Evolutionary conservation across 1,140 invertebrate species (phyloP).

Genomic region (Druon quercuslanigerum): DNA sequence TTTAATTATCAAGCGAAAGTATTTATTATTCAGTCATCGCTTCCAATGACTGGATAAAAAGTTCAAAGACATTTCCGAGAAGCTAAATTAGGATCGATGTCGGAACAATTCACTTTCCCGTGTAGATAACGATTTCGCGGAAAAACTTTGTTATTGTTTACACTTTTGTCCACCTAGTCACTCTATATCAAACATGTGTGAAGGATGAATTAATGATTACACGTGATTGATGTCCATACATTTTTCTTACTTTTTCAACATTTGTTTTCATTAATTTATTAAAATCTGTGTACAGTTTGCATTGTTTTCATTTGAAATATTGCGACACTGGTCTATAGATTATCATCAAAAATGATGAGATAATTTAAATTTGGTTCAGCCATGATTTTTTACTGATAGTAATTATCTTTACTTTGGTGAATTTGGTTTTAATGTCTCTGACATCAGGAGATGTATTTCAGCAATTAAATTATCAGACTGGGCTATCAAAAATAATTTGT

Average conservation of each 20-base stretch:
- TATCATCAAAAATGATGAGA: no score
- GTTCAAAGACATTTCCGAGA: conserved; percentile 23
- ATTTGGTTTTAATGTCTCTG: no score
- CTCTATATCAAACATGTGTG: not conserved
- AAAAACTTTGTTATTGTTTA: conserved; percentile 31
- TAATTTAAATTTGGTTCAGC: no score
- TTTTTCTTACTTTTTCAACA: not conserved
- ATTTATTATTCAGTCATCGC: not conserved
- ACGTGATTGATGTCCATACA: not conserved
- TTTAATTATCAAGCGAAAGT: not conserved
- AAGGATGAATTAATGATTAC: not conserved
- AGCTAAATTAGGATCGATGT: not conserved
- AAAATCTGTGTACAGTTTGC: no score
- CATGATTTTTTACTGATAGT: no score
- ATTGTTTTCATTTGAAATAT: no score
- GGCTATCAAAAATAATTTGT: conserved; percentile 67
- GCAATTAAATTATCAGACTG: conserved; percentile 55
- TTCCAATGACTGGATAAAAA: not conserved
- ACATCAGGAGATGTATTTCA: conserved; percentile 24
- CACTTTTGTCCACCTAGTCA: not conserved
- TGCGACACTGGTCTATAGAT: no score
- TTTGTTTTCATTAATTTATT: not conserved
- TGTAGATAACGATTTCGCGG: not conserved
- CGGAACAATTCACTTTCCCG: conserved; percentile 26
- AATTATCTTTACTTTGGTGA: no score